phyloP scores from a whole-genome alignment of 1,140 invertebrate species.

The Drosophila bifasciata region DNA sequence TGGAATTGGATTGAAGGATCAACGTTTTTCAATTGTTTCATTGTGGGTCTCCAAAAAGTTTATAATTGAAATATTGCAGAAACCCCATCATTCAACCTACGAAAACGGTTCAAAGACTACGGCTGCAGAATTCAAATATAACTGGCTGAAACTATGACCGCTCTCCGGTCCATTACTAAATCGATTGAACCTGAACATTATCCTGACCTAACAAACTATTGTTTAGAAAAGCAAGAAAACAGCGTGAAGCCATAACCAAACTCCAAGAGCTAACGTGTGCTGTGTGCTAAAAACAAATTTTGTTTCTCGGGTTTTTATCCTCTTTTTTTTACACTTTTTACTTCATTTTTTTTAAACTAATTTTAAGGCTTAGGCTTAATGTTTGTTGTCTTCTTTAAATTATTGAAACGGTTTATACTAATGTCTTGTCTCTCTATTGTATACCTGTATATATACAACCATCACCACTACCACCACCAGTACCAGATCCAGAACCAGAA shows the following conservation, averaged over 20 bases:
- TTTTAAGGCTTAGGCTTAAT: slow-evolving; percentile 68
- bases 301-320: slow-evolving; percentile 38
- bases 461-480: slow-evolving; percentile 24
- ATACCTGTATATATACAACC: slow-evolving; percentile 77
- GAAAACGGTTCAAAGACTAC: not conserved
- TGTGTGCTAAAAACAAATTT: slow-evolving; percentile 18
- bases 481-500: slow-evolving; percentile 9
- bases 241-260: slow-evolving; percentile 23
- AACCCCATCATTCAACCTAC: not conserved
- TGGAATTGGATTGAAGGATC: not conserved
- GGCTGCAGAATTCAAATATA: slow-evolving; percentile 9
- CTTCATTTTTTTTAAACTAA: slow-evolving; percentile 57
- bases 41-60: not conserved
- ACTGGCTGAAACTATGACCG: not conserved
- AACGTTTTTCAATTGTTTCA: not conserved
- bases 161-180: slow-evolving; percentile 6
- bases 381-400: slow-evolving; percentile 78
- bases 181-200: slow-evolving; percentile 9
- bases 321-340: slow-evolving; percentile 12
- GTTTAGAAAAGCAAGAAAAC: slow-evolving; percentile 7
- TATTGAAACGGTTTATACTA: slow-evolving; percentile 70
- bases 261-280: slow-evolving; percentile 1
- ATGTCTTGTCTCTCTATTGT: slow-evolving; percentile 81
- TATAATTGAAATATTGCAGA: slow-evolving; percentile 9
- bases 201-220: slow-evolving; percentile 26